Percentiles rank a stretch among this genome's conserved stretches.
phyloP scores from a whole-genome alignment of 2,888 invertebrate genomes.

The Lampropteryx suffumata region DNA sequence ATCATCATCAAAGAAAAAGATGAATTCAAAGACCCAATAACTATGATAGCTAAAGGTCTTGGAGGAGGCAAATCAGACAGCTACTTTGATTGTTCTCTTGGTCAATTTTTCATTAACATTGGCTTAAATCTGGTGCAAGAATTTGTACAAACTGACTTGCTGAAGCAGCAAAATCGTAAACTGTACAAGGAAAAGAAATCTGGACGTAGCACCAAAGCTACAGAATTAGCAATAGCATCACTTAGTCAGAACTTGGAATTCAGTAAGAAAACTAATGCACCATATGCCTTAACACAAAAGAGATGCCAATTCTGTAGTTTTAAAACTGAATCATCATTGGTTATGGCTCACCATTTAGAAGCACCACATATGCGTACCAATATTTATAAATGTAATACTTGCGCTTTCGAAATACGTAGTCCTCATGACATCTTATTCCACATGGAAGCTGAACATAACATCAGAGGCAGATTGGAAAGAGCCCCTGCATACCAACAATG shows the following conservation, averaged over 20 bases:
- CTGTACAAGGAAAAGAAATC: constrained; percentile 87
- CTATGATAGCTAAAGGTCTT: constrained; percentile 66
- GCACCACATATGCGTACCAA: constrained; percentile 96
- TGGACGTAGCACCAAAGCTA: constrained; percentile 86
- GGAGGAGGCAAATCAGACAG: constrained; percentile 83
- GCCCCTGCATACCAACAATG: constrained; percentile 97
- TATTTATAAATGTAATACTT: constrained; percentile 94
- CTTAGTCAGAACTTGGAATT: constrained; percentile 93
- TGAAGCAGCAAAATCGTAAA: constrained; percentile 94
- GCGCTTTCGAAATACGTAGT: constrained; percentile 92
- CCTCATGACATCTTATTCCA: constrained; percentile 96
- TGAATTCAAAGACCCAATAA: constrained; percentile 77
- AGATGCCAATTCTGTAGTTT: constrained; percentile 96
- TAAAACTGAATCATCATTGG: constrained; percentile 93
- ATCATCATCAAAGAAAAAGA: constrained; percentile 83
- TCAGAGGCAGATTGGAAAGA: constrained; percentile 93
- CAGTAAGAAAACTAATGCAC: constrained; percentile 93
- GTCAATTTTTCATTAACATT: constrained; percentile 96
- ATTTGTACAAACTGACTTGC: constrained; percentile 94
- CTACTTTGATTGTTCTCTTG: constrained; percentile 94
- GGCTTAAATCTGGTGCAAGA: constrained; percentile 97
- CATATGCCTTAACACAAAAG: constrained; percentile 89
- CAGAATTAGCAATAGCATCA: constrained; percentile 92
- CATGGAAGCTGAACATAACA: constrained; percentile 96
- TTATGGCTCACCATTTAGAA: constrained; percentile 95